Conservation (phyloP, 2,113 vertebrate species). For the Zosterops japonicus region DNA sequence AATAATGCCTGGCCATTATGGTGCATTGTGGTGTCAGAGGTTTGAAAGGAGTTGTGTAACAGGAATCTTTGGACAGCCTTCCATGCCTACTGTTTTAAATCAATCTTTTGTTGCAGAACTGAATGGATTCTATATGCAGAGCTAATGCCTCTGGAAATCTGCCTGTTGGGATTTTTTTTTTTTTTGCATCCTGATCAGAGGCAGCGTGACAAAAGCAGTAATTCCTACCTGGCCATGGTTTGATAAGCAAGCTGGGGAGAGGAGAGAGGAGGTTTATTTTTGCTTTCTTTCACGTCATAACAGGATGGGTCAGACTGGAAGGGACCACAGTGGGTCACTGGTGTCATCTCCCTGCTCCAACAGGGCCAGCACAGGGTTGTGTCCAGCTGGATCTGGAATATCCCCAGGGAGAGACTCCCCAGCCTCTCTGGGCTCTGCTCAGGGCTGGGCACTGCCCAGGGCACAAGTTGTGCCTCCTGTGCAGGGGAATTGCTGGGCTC, state of each 20-base stretch:
- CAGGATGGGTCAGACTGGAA: not conserved
- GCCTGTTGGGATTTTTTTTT: not conserved
- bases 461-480: not conserved
- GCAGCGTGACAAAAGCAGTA: not conserved
- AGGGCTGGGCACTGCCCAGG: not conserved
- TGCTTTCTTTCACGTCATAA: not conserved
- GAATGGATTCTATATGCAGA: not conserved
- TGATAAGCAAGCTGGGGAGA: not conserved
- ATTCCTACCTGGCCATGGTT: not conserved
- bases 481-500: not conserved
- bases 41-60: not conserved
- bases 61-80: not conserved
- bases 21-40: not conserved
- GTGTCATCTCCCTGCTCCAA: not conserved
- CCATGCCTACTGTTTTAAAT: not conserved
- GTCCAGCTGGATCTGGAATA: not conserved
- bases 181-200: not conserved
- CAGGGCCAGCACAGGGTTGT: not conserved
- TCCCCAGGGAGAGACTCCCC: not conserved
- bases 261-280: not conserved
- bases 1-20: not conserved
- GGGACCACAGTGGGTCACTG: fast-evolving
- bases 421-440: not conserved
- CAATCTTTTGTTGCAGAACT: not conserved
- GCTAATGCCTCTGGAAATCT: not conserved